phyloP scores from a whole-genome alignment of 2,888 invertebrate genomes.

The Rotaria socialis region DNA sequence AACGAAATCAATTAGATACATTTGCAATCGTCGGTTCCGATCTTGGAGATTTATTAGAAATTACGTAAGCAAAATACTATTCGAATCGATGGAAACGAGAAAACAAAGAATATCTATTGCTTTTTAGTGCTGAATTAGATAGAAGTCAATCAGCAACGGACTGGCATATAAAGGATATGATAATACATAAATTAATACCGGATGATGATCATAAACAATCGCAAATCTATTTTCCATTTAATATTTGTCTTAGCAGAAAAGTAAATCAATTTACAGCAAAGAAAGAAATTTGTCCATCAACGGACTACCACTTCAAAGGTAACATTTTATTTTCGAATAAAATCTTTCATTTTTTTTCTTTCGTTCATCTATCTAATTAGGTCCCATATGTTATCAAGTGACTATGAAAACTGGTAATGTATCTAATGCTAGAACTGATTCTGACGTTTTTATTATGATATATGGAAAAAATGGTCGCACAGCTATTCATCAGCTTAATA shows the following conservation, averaged over 20 bases:
- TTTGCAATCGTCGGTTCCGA: not conserved
- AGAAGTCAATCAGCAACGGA: not conserved
- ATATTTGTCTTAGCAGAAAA: not conserved
- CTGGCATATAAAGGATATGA: conserved; percentile 14
- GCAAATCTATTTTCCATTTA: not conserved
- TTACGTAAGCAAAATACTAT: not conserved
- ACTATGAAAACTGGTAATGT: not conserved
- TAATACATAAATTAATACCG: not conserved
- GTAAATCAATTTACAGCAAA: not conserved
- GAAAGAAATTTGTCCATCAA: not conserved
- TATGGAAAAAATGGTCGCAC: conserved; percentile 15
- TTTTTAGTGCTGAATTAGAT: not conserved
- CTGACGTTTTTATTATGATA: not conserved
- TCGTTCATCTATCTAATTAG: not conserved
- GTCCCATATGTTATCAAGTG: not conserved
- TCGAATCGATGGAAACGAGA: too few relatives aligned
- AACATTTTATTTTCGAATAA: not conserved
- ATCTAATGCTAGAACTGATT: not conserved
- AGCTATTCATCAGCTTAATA: not conserved
- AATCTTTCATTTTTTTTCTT: not conserved
- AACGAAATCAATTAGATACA: conserved; percentile 33
- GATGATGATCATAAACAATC: not conserved
- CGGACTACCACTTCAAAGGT: not conserved
- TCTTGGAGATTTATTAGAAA: conserved; percentile 11
- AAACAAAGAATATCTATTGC: too few relatives aligned